Evolutionary conservation across 1,140 invertebrate species (phyloP).

Genomic region (Streblospio benedicti): DNA sequence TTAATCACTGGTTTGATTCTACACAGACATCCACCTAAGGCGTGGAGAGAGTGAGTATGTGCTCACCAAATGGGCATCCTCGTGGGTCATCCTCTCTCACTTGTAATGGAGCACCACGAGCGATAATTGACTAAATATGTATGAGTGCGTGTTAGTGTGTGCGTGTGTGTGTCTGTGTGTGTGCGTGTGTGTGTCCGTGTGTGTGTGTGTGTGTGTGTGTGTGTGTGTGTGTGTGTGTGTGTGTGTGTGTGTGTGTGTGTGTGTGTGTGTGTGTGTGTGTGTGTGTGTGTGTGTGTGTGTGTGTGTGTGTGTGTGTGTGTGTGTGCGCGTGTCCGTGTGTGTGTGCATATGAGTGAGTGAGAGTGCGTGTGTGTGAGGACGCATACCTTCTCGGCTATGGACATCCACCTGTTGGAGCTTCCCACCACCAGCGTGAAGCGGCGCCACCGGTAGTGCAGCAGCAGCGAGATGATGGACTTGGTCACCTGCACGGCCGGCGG

Average conservation of each 20-base stretch:
- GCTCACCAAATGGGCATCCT: no score
- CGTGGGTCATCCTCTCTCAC: no score
- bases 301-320: background rate
- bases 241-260: constrained; percentile 1
- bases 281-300: constrained; percentile 2
- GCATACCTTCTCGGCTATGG: constrained; percentile 66
- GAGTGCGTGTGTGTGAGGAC: constrained; percentile 57
- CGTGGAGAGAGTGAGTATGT: no score
- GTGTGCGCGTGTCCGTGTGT: background rate
- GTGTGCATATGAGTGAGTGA: no score
- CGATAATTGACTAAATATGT: no score
- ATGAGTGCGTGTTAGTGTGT: background rate
- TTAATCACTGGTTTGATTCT: no score
- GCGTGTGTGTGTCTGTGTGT: constrained; percentile 3
- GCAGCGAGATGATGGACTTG: constrained; percentile 79
- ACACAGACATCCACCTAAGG: no score
- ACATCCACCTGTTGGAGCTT: constrained; percentile 57
- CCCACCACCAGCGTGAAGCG: constrained; percentile 89
- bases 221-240: constrained; percentile 5
- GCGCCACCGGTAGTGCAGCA: constrained; percentile 82
- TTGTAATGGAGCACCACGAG: no score
- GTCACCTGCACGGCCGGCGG: constrained; percentile 87
- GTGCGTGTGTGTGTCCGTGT: background rate
- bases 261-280: background rate
- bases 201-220: no score